Evolutionary conservation across 2,113 vertebrate genomes (phyloP), one percentile per base, ranked within the genome.

Genomic region (Lycocorax pyrrhopterus): DNA sequence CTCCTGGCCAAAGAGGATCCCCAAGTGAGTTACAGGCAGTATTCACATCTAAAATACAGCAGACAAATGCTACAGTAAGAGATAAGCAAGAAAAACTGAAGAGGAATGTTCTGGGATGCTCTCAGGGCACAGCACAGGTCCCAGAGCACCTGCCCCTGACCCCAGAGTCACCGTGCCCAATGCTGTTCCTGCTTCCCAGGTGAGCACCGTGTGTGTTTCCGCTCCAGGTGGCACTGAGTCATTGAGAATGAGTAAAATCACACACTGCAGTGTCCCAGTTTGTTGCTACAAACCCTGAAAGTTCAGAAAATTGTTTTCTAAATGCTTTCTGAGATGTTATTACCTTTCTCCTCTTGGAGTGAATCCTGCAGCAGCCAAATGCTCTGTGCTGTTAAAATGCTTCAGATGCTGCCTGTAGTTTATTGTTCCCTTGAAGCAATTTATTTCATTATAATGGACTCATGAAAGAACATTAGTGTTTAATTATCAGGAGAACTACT

Each of bases 381-480:
- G 69, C 83, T 95, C 71, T 25, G 73, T 66, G 80, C 84, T 77
- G 71, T 87, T 96, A 73, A 94, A 94, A 92, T 67, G 92, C 87
- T 89, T 96, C 94, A 76, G 84, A 94, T 92, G 92, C 83, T 96
- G 87, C 92, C 89, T 89, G 81, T 89, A 83, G 95, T 83, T 97
- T 95, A 95, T 95, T 95, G 92, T 94, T 96, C 96, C 95, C 94
- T 96, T 33, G 77, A 83, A 96, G 92, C 92, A 94, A 95, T 97
- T 96, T 94, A 92, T 97, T 97, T 91, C 92, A 94, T 97, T 96
- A 96, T 94, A 92, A 95, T 79, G 92, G 77, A 93, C 94, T 96
- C 95, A 89, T 92, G 89, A 95, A 96, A 87, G 96, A 95, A 89
- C 92, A 92, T 97, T 71, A 94, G 74, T 79, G 90, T 87, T 96